Percentiles rank a stretch among this genome's conserved stretches.
phyloP scores from a whole-genome alignment of 2,113 vertebrate genomes.

The Emydocephalus ijimae region DNA sequence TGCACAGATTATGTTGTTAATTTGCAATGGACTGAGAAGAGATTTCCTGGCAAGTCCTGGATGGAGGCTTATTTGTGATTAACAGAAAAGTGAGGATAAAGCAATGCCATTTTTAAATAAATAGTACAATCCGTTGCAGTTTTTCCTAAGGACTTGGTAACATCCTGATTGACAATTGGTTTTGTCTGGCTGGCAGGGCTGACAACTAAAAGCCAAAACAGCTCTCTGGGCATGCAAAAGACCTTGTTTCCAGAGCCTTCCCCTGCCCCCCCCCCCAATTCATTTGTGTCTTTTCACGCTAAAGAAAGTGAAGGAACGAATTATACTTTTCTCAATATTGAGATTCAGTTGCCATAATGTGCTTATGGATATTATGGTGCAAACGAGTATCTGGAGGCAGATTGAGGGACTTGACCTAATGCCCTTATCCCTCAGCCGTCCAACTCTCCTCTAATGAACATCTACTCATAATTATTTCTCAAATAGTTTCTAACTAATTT shows the following conservation, averaged over 20 bases:
- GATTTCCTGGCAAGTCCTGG: slow-evolving; percentile 48
- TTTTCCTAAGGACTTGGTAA: slow-evolving; percentile 49
- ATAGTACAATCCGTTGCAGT: slow-evolving; percentile 44
- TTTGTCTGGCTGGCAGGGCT: slow-evolving; percentile 7
- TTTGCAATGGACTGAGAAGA: slow-evolving; percentile 55
- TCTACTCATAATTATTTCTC: slow-evolving; percentile 73
- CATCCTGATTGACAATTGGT: slow-evolving; percentile 20
- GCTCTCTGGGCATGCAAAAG: background rate
- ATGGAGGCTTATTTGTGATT: slow-evolving; percentile 52
- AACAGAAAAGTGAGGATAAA: slow-evolving; percentile 66
- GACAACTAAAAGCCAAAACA: background rate
- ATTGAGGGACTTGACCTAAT: slow-evolving; percentile 70
- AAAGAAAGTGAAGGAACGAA: slow-evolving; percentile 47
- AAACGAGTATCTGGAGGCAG: slow-evolving; percentile 65
- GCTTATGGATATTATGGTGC: slow-evolving; percentile 61
- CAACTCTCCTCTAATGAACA: slow-evolving; percentile 68
- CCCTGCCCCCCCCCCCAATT: background rate
- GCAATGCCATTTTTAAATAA: slow-evolving; percentile 51
- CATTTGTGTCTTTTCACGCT: slow-evolving; percentile 30
- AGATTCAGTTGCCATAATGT: slow-evolving; percentile 65
- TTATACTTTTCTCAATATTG: slow-evolving; percentile 69
- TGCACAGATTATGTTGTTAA: slow-evolving; percentile 58
- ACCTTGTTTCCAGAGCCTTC: slow-evolving; percentile 1
- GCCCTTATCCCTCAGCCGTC: slow-evolving; percentile 60
- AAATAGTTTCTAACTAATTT: slow-evolving; percentile 75